Conservation (phyloP, 2,888 invertebrate species). For the Synanthedon vespiformis region DNA sequence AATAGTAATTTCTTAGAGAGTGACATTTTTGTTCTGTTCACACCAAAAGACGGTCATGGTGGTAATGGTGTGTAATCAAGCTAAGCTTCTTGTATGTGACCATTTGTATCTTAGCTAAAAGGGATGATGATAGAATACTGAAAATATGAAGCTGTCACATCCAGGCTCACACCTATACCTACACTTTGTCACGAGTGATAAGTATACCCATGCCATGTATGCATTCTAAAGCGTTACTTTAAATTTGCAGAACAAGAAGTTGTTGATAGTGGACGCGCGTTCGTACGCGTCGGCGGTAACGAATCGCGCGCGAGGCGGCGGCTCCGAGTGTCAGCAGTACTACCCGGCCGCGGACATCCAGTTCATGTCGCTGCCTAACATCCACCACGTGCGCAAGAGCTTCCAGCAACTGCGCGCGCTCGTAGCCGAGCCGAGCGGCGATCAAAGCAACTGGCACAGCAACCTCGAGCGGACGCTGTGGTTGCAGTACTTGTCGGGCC, state of each 20-base stretch:
- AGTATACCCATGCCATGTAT: too few relatives aligned
- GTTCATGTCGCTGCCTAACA: slow-evolving; percentile 98
- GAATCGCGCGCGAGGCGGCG: slow-evolving; percentile 96
- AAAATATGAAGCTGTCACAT: too few relatives aligned
- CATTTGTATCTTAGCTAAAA: too few relatives aligned
- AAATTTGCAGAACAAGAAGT: slow-evolving; percentile 59
- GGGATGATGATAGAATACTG: too few relatives aligned
- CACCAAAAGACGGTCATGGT: too few relatives aligned
- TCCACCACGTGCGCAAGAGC: slow-evolving; percentile 94
- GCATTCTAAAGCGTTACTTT: too few relatives aligned
- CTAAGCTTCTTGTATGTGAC: too few relatives aligned
- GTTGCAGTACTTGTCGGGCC: slow-evolving; percentile 89
- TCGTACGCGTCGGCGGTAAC: slow-evolving; percentile 97
- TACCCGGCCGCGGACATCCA: slow-evolving; percentile 95
- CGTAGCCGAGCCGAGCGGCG: slow-evolving; percentile 81
- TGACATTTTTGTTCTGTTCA: too few relatives aligned
- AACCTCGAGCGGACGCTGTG: slow-evolving; percentile 90
- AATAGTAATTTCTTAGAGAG: too few relatives aligned
- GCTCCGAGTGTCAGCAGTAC: slow-evolving; percentile 95
- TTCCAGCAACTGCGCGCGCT: slow-evolving; percentile 87
- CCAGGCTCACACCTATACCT: too few relatives aligned
- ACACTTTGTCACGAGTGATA: too few relatives aligned
- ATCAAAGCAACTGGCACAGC: slow-evolving; percentile 76
- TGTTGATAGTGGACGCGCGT: slow-evolving; percentile 94
- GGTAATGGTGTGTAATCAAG: too few relatives aligned